Evolutionary conservation across 2,888 invertebrate genomes (phyloP).

Genomic region (Amphipyra tragopoginis): DNA sequence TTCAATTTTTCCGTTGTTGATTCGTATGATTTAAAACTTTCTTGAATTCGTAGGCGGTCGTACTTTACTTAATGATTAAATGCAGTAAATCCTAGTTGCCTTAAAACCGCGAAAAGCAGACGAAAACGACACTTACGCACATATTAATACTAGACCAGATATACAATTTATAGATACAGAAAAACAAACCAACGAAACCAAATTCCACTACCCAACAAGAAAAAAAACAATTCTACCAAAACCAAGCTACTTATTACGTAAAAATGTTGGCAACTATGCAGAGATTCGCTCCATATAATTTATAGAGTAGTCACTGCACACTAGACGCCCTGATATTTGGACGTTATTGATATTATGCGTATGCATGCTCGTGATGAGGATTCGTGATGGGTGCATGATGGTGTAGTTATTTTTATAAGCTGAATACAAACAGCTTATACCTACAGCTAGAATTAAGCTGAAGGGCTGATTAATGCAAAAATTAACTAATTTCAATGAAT

Average conservation of each 20-base stretch:
- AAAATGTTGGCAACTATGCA: conserved; percentile 59
- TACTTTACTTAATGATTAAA: too few relatives aligned
- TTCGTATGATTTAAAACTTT: too few relatives aligned
- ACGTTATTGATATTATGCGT: conserved; percentile 42
- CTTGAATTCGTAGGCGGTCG: too few relatives aligned
- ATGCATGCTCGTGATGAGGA: conserved; percentile 5
- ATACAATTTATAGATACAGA: too few relatives aligned
- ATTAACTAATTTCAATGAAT: too few relatives aligned
- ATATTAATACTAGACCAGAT: too few relatives aligned
- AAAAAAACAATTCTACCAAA: not conserved
- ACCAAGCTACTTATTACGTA: conserved; percentile 17
- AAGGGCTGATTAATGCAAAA: too few relatives aligned
- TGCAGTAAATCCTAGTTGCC: too few relatives aligned
- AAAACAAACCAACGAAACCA: not conserved
- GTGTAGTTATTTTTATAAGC: not conserved
- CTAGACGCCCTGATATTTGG: conserved; percentile 41
- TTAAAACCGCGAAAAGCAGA: too few relatives aligned
- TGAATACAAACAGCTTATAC: not conserved
- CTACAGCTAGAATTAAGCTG: too few relatives aligned
- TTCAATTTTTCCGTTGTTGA: not conserved
- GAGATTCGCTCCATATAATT: conserved; percentile 56
- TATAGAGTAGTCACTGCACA: conserved; percentile 57
- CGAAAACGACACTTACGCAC: too few relatives aligned
- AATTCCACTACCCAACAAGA: conserved; percentile 6
- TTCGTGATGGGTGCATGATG: not conserved